Evolutionary conservation across 2,888 invertebrate species (phyloP).

Genomic region (Phalangium opilio): DNA sequence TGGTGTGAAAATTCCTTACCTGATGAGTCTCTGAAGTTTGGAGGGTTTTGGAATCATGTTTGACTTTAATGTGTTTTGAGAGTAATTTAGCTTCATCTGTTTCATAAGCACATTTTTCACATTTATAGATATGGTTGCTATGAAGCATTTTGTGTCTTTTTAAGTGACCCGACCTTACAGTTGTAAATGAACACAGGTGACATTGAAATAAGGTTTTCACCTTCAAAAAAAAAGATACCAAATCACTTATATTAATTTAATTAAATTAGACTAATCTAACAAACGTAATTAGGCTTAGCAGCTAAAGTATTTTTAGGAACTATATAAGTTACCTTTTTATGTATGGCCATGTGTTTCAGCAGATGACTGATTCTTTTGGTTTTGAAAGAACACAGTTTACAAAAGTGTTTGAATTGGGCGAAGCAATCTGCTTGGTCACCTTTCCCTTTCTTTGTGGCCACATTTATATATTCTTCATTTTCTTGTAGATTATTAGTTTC

Average conservation of each 20-base stretch:
- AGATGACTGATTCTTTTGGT: conserved; percentile 34
- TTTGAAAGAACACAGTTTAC: conserved; percentile 33
- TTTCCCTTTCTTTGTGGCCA: too few species aligned
- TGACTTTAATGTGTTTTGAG: conserved; percentile 24
- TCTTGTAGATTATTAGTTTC: too few species aligned
- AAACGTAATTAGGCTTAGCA: too few species aligned
- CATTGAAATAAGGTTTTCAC: conserved; percentile 26
- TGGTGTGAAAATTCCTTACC: too few species aligned
- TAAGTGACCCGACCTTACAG: conserved; percentile 30
- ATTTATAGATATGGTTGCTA: conserved; percentile 22
- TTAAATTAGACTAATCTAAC: too few species aligned
- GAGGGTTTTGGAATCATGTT: conserved; percentile 19
- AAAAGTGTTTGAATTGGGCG: conserved; percentile 30
- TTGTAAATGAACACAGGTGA: conserved; percentile 29
- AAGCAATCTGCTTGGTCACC: too few species aligned
- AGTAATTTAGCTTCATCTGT: conserved; percentile 26
- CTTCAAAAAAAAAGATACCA: conserved; percentile 12
- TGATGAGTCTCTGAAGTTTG: neutral
- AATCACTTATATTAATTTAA: neutral
- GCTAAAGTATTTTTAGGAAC: too few species aligned
- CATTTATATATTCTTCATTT: too few species aligned
- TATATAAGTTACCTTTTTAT: conserved; percentile 26
- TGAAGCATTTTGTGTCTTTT: conserved; percentile 31
- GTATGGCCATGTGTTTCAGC: conserved; percentile 29
- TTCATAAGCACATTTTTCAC: conserved; percentile 26